phyloP scores from a whole-genome alignment of 1,140 invertebrate genomes.

The Diorhabda elongata region DNA sequence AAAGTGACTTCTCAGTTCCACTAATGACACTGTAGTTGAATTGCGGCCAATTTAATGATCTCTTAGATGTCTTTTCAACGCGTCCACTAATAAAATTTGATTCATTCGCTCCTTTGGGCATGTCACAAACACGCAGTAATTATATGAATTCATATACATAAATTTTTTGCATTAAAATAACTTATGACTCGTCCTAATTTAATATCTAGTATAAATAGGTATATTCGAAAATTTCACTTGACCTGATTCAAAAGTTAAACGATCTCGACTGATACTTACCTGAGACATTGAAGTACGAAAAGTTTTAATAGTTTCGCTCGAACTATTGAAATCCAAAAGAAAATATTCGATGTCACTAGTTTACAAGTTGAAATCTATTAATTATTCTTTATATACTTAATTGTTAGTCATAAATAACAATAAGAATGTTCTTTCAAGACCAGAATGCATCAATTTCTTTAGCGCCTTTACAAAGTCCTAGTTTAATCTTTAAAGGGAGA shows the following conservation, averaged over 20 bases:
- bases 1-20: neutral
- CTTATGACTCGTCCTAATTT: neutral
- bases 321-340: too few relatives aligned
- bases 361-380: too few relatives aligned
- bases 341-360: too few relatives aligned
- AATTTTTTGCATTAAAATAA: neutral
- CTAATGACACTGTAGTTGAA: neutral
- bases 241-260: neutral
- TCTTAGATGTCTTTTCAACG: slow-evolving; percentile 1
- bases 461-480: too few relatives aligned
- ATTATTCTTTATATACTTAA: too few relatives aligned
- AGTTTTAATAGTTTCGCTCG: too few relatives aligned
- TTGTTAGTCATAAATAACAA: too few relatives aligned
- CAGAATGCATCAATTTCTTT: too few relatives aligned
- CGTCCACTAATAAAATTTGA: neutral
- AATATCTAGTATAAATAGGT: slow-evolving; percentile 1
- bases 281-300: too few relatives aligned
- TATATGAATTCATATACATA: neutral
- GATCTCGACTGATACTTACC: too few relatives aligned
- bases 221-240: neutral
- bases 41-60: slow-evolving; percentile 1
- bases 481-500: too few relatives aligned
- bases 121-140: slow-evolving; percentile 2
- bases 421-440: too few relatives aligned
- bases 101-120: neutral